These are phyloP conservation scores for Ellobius talpinus DNA, from an alignment of 2,113 vertebrate genomes.

Conservation along the genomic window DNA sequence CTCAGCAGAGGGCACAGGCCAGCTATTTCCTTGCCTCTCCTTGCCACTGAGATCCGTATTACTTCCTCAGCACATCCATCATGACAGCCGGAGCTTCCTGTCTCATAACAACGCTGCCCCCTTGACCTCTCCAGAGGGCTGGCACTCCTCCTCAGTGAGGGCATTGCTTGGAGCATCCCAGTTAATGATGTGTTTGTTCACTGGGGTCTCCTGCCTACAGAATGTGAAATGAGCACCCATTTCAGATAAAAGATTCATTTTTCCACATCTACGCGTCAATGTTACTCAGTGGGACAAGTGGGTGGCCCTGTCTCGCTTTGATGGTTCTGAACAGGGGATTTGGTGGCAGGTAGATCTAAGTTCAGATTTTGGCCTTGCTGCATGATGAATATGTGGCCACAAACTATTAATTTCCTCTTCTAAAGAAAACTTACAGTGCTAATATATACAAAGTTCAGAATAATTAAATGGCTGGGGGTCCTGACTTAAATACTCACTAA, in stretches of 20 bases:
- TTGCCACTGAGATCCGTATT: rapidly evolving
- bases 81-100: conserved; percentile 63
- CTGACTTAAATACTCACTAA: neutral
- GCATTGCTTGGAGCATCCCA: conserved; percentile 4
- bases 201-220: neutral
- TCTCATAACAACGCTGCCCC: conserved; percentile 19
- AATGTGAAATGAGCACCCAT: conserved; percentile 4
- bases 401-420: conserved; percentile 16
- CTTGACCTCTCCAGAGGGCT: conserved; percentile 49
- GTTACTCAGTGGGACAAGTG: conserved; percentile 21
- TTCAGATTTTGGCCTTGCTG: neutral
- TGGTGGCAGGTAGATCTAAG: neutral
- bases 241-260: neutral
- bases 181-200: conserved; percentile 32
- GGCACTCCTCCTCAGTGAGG: neutral
- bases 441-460: neutral
- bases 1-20: neutral
- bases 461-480: neutral
- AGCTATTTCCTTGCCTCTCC: neutral
- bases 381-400: neutral
- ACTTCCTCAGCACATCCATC: neutral
- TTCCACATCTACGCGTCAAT: neutral
- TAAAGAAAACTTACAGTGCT: neutral
- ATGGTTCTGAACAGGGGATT: neutral
- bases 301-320: neutral